These are phyloP conservation scores for Coreius guichenoti DNA, from an alignment of 2,797 vertebrate species.

Conservation along the genomic window DNA sequence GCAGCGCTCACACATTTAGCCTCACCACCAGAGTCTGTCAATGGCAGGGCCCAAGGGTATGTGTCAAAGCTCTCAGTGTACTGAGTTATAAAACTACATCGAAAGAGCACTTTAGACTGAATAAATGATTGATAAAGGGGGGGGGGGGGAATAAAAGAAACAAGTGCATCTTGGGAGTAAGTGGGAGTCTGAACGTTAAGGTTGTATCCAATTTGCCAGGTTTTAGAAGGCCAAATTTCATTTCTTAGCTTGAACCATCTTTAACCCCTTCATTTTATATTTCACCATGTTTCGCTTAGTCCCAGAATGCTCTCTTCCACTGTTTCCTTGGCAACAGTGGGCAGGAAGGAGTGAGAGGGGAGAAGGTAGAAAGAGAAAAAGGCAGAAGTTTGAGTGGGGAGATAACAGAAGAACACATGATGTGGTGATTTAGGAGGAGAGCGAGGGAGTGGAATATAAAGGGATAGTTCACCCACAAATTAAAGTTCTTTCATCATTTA, in stretches of 20 bases:
- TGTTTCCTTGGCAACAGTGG: slow-evolving; percentile 75
- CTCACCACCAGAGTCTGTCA: slow-evolving; percentile 30
- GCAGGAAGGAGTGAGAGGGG: slow-evolving; percentile 48
- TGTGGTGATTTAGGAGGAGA: slow-evolving; percentile 14
- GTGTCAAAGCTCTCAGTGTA: slow-evolving; percentile 41
- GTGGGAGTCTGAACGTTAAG: slow-evolving; percentile 47
- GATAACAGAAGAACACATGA: slow-evolving; percentile 32
- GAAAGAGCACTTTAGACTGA: slow-evolving; percentile 25
- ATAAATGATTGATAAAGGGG: slow-evolving; percentile 14
- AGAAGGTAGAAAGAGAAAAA: slow-evolving; percentile 25
- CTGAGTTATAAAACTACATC: slow-evolving; percentile 27
- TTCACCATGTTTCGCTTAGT: slow-evolving; percentile 67
- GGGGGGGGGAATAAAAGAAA: not conserved
- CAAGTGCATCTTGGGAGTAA: slow-evolving; percentile 62
- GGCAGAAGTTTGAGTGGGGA: slow-evolving; percentile 17
- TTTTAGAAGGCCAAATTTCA: not conserved
- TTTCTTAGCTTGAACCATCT: slow-evolving; percentile 9
- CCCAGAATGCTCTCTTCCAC: slow-evolving; percentile 72
- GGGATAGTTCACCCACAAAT: slow-evolving; percentile 1
- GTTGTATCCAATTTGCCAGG: slow-evolving; percentile 18
- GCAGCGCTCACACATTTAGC: slow-evolving; percentile 35
- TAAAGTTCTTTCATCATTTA: not conserved
- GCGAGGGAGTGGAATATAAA: not conserved
- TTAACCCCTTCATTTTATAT: slow-evolving; percentile 60
- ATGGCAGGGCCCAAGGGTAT: slow-evolving; percentile 2